Percentiles rank a stretch among this genome's conserved stretches.
Conservation (phyloP, 2,888 invertebrate genomes). For the Eilema griseolum region DNA sequence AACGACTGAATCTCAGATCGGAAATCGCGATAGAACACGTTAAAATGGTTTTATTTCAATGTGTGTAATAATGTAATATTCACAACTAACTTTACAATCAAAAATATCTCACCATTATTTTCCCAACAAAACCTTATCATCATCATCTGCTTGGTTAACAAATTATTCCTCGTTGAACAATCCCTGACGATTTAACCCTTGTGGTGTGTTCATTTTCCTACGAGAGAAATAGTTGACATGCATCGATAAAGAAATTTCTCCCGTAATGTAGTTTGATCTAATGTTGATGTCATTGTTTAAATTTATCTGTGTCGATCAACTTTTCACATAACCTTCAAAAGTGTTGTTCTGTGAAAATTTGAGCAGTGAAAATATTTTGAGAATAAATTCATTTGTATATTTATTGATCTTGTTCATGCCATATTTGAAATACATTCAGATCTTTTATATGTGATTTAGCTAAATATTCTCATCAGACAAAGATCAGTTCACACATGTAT, state of each 20-base stretch:
- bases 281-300: constrained; percentile 21
- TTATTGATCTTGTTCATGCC: background rate
- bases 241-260: background rate
- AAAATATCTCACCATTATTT: too few species aligned
- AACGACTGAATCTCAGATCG: too few species aligned
- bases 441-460: background rate
- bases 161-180: too few species aligned
- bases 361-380: constrained; percentile 1
- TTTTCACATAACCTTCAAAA: constrained; percentile 22
- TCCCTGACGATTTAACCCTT: background rate
- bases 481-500: constrained; percentile 9
- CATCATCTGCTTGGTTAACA: too few species aligned
- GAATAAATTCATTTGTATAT: background rate
- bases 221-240: background rate
- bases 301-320: constrained; percentile 18
- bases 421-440: background rate
- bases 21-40: too few species aligned
- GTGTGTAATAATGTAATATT: too few species aligned
- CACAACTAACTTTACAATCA: too few species aligned
- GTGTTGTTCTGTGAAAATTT: background rate
- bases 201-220: background rate
- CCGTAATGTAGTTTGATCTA: background rate
- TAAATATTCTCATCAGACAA: background rate
- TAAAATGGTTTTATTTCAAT: too few species aligned
- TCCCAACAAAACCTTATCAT: too few species aligned